Base-by-base conservation (phyloP, 2,113 vertebrate species). In the Trematomus loennbergii region DNA sequence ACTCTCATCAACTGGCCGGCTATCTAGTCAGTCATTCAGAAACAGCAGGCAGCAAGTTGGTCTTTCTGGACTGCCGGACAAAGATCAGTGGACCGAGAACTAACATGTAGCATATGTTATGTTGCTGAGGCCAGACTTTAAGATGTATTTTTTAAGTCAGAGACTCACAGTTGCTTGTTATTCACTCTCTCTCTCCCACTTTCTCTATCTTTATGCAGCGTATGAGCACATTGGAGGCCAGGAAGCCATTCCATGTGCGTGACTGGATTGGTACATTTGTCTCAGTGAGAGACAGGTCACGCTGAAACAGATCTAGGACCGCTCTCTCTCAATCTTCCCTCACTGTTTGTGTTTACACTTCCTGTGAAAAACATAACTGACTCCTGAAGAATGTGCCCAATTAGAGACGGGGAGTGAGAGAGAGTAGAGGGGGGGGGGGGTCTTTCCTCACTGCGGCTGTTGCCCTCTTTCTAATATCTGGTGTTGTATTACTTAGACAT, bases 321-420 rank as follows among this genome's bases (percentile, higher is more conserved):
- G 5, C 48, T 20, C 59, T 49, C 36, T 54, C 49, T 54, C 43
- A 73, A n/a, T 76, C 79, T 59, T 75, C 72, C 76, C 70, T 81
- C 75, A 61, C 49, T 89, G 88, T 91, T 90, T 93, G 87, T 89
- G 74, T 83, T 88, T 79, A 62, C 58, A 60, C 88, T 91, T 94
- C 90, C 90, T 90, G 82, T 82, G 84, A 89, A 83, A 88, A 90
- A 89, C 86, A 88, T 45, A 87, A 85, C 65, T 87, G 90, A 91
- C 90, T 91, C 79, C 79, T 85, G 72, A 92, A 89, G 88, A 93
- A 93, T 90, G 88, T 76, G 75, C 52, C 87, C 82, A 91, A 91
- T 91, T 93, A 89, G 69, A 77, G 68, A 75, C 1, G 17, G 73
- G 75, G 57, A 69, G 54, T 11, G 17, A 17, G 70, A n/a, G 29